Evolutionary conservation across 2,797 vertebrate genomes (phyloP).

Genomic region (Mallotus villosus): DNA sequence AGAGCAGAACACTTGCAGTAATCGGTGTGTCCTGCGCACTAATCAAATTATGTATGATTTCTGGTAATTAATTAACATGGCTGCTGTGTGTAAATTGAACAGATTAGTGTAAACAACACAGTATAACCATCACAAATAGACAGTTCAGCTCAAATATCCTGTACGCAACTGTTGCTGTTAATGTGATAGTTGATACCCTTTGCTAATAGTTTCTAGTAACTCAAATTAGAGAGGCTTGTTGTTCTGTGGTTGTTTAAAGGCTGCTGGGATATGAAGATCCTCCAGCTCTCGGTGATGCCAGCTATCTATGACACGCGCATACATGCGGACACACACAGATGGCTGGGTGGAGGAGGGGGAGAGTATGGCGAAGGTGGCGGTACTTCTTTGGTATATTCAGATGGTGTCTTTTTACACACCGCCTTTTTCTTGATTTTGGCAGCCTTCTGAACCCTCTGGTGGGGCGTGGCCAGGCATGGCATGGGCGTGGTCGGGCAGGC

Average conservation of each 20-base stretch:
- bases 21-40: conserved; percentile 34
- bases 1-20: conserved; percentile 38
- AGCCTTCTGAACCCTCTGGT: conserved; percentile 99
- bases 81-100: conserved; percentile 24
- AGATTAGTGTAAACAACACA: too few relatives aligned
- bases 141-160: conserved; percentile 2
- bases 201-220: not conserved
- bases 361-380: conserved; percentile 32
- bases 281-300: conserved; percentile 5
- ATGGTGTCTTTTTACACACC: conserved; percentile 87
- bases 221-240: not conserved
- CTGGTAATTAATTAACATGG: conserved; percentile 30
- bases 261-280: not conserved
- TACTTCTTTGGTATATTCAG: conserved; percentile 44
- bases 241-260: not conserved
- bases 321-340: conserved; percentile 32
- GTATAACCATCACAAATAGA: too few relatives aligned
- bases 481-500: conserved; percentile 61
- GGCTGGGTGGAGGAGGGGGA: conserved; percentile 18
- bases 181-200: not conserved
- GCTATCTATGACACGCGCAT: not conserved
- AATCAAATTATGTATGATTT: conserved; percentile 47
- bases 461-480: conserved; percentile 63
- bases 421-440: conserved; percentile 99
- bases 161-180: not conserved